A percentile compares a stretch with the other conserved stretches of the same genome.
Evolutionary conservation across 2,113 vertebrate species (phyloP).

Genomic region (Cheirogaleus medius): DNA sequence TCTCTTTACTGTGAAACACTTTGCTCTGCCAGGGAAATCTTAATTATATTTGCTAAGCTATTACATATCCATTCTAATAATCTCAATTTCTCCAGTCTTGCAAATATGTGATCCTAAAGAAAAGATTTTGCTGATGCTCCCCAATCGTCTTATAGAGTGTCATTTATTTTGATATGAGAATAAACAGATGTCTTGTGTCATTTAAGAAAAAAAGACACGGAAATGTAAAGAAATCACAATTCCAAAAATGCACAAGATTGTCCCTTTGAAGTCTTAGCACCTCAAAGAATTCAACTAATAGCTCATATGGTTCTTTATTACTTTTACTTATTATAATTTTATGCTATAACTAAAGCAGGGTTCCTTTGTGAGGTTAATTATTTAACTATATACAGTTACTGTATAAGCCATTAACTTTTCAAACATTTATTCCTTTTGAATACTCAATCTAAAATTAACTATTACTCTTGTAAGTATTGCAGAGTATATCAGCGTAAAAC

Average conservation of each 20-base stretch:
- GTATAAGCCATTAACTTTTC: conserved; percentile 72
- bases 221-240: conserved; percentile 40
- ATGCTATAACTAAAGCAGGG: conserved; percentile 50
- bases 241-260: neutral
- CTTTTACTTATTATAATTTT: conserved; percentile 56
- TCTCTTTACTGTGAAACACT: conserved; percentile 14
- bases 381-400: conserved; percentile 67
- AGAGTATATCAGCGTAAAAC: neutral
- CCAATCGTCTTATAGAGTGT: neutral
- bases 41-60: neutral
- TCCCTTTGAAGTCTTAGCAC: conserved; percentile 4
- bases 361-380: conserved; percentile 65
- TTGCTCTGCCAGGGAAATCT: neutral
- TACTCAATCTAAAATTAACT: conserved; percentile 59
- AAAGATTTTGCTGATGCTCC: neutral
- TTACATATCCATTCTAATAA: neutral
- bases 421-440: conserved; percentile 60
- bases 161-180: conserved; percentile 35
- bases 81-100: neutral
- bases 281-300: conserved; percentile 40
- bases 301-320: neutral
- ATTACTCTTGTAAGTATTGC: neutral
- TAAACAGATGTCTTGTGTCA: neutral
- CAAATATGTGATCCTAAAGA: neutral
- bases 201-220: neutral